Evolutionary conservation across 2,888 invertebrate species (phyloP).

Genomic region (Caenorhabditis becei): DNA sequence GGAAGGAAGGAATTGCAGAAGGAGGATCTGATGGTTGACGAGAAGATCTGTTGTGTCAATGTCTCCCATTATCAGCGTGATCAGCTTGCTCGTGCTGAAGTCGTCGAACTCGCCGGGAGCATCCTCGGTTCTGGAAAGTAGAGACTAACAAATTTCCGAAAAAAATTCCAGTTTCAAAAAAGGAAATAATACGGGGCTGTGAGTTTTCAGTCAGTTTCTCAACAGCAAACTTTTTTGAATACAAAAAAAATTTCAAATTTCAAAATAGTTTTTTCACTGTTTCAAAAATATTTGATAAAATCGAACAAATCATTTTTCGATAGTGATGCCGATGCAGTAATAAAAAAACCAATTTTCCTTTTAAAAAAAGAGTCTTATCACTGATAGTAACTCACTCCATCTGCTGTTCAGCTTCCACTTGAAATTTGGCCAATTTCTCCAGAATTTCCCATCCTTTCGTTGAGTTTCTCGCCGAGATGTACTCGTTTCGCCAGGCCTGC

Average conservation of each 20-base stretch:
- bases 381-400: constrained; percentile 20
- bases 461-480: constrained; percentile 30
- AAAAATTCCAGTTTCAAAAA: background rate
- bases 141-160: background rate
- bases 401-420: constrained; percentile 16
- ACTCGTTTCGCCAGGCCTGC: constrained; percentile 42
- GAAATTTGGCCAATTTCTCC: constrained; percentile 33
- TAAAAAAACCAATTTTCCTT: no score
- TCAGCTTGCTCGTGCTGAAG: constrained; percentile 45
- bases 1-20: constrained; percentile 51
- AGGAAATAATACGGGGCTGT: no score
- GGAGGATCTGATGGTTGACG: constrained; percentile 30
- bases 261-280: no score
- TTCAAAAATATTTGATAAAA: no score
- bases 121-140: constrained; percentile 11
- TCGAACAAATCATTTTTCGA: no score
- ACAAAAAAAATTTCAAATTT: no score
- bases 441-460: constrained; percentile 52
- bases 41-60: constrained; percentile 36
- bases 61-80: constrained; percentile 55
- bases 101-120: constrained; percentile 31
- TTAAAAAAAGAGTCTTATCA: background rate
- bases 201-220: no score
- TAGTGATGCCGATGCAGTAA: no score
- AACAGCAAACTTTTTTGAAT: no score